These are phyloP conservation scores for Spatula clypeata DNA, from an alignment of 2,797 vertebrate genomes.

Conservation along the genomic window DNA sequence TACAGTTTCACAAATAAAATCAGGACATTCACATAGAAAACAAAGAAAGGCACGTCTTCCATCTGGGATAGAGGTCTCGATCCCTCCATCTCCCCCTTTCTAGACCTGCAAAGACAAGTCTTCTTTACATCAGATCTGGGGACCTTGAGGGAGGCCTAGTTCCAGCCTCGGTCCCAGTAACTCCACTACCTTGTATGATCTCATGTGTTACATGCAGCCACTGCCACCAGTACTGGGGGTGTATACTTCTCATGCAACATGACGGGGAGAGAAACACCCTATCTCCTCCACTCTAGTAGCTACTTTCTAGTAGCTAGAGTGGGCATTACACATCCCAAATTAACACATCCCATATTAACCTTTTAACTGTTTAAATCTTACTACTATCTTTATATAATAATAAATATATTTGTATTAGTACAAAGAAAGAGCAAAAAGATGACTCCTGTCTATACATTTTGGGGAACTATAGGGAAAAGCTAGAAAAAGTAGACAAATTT, in stretches of 20 bases:
- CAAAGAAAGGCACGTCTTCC: not conserved
- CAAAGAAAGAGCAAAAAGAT: not conserved
- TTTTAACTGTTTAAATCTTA: constrained; percentile 1
- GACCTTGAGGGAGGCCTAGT: not conserved
- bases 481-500: not conserved
- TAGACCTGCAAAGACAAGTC: not conserved
- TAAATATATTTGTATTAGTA: not conserved
- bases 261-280: not conserved
- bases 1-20: not conserved
- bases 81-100: not conserved
- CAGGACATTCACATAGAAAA: not conserved
- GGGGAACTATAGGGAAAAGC: not conserved
- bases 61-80: not conserved
- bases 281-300: too few species aligned
- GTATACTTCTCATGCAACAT: not conserved
- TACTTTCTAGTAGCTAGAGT: not conserved
- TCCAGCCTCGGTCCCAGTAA: not conserved
- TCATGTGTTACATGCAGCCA: rapidly evolving
- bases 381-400: not conserved
- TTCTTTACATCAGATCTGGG: not conserved
- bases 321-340: not conserved
- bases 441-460: not conserved
- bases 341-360: not conserved
- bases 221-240: rapidly evolving
- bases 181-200: not conserved